phyloP scores from a whole-genome alignment of 2,113 vertebrate genomes.

The Bombycilla garrulus region DNA sequence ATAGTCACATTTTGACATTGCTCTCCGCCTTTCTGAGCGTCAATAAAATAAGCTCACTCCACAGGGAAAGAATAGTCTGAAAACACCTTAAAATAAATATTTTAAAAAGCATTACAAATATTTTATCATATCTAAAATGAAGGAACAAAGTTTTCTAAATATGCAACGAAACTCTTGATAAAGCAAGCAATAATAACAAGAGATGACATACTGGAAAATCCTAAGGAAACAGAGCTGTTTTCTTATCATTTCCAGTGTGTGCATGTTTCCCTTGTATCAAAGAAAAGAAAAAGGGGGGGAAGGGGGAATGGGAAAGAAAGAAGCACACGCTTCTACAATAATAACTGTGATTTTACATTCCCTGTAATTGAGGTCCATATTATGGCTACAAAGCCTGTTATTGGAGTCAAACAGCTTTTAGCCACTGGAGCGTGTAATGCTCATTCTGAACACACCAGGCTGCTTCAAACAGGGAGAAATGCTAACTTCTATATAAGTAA shows the following conservation, averaged over 20 bases:
- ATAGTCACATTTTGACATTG: background rate
- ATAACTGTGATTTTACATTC: background rate
- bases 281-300: background rate
- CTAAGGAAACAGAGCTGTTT: background rate
- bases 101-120: background rate
- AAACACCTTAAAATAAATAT: background rate
- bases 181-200: background rate
- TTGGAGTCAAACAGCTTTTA: background rate
- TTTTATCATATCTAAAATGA: background rate
- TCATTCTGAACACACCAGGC: background rate
- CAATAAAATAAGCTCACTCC: background rate
- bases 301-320: background rate
- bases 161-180: background rate
- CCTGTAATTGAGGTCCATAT: background rate
- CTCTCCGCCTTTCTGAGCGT: background rate
- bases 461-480: background rate
- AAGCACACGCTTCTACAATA: background rate
- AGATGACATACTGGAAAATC: background rate
- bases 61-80: background rate
- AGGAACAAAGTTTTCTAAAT: background rate
- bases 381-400: background rate
- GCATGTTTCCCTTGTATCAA: rapidly evolving
- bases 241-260: background rate
- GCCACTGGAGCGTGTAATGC: background rate
- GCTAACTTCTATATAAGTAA: background rate